Conservation (phyloP, 64 coral and sea anemone species). For the Montipora efflorescens region DNA sequence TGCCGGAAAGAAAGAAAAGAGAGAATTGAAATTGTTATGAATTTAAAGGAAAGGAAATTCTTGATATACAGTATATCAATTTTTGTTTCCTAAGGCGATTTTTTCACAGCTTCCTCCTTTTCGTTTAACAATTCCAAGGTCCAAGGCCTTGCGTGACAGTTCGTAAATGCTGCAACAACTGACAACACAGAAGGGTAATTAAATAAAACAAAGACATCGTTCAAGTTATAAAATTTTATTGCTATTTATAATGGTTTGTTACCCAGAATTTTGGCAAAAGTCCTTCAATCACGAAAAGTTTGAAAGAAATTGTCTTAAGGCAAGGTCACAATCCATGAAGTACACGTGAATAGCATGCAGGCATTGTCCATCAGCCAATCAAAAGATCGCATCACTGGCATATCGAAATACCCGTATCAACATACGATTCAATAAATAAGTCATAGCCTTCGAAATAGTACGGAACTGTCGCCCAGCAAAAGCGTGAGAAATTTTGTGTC, state of each 20-base stretch:
- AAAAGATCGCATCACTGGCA: background rate
- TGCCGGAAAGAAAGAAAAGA: background rate
- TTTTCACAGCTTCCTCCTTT: no score
- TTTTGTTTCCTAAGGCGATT: no score
- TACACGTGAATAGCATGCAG: constrained; percentile 13
- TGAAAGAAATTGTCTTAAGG: background rate
- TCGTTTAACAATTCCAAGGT: no score
- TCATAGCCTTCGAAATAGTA: constrained; percentile 17
- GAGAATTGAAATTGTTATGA: no score
- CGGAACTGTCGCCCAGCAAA: background rate
- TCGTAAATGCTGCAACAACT: no score
- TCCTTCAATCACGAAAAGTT: background rate
- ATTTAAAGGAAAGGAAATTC: no score
- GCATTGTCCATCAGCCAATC: background rate
- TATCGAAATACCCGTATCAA: background rate
- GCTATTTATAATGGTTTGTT: no score
- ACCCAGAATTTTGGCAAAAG: background rate
- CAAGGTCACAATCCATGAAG: background rate
- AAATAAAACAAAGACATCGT: no score
- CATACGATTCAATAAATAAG: background rate
- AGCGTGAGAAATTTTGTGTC: background rate
- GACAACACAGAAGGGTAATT: no score
- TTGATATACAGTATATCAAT: no score
- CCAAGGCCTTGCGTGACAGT: no score
- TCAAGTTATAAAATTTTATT: no score